Evolutionary conservation across 2,888 invertebrate species (phyloP).

Genomic region (Apantesis nais): DNA sequence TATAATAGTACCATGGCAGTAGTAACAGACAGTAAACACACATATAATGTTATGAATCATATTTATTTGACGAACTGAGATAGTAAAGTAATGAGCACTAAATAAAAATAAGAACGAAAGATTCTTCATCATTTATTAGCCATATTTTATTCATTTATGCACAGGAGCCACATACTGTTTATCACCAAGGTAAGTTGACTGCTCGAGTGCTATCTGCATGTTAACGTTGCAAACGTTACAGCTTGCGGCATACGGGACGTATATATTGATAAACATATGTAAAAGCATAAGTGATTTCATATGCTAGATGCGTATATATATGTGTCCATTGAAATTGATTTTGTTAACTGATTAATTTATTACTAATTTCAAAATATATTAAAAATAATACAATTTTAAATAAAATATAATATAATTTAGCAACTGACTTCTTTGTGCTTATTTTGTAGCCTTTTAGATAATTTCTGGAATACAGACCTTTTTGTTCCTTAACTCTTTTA

Average conservation of each 20-base stretch:
- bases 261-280: too few relatives aligned
- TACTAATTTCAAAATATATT: background rate
- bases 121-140: background rate
- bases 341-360: background rate
- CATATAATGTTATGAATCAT: background rate
- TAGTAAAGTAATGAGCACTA: background rate
- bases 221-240: background rate
- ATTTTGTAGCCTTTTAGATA: background rate
- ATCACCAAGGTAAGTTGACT: background rate
- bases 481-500: background rate
- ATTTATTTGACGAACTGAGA: background rate
- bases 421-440: background rate
- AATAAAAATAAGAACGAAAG: background rate
- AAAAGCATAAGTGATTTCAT: background rate
- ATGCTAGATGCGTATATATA: background rate
- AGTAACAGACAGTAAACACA: background rate
- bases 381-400: background rate
- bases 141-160: too few relatives aligned
- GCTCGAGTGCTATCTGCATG: background rate
- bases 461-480: too few relatives aligned
- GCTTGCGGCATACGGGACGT: background rate
- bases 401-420: too few relatives aligned
- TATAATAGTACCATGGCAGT: too few relatives aligned
- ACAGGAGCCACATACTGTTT: too few relatives aligned
- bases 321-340: background rate